These are phyloP conservation scores for Polia nebulosa DNA, from an alignment of 2,888 invertebrate species.

Conservation along the genomic window DNA sequence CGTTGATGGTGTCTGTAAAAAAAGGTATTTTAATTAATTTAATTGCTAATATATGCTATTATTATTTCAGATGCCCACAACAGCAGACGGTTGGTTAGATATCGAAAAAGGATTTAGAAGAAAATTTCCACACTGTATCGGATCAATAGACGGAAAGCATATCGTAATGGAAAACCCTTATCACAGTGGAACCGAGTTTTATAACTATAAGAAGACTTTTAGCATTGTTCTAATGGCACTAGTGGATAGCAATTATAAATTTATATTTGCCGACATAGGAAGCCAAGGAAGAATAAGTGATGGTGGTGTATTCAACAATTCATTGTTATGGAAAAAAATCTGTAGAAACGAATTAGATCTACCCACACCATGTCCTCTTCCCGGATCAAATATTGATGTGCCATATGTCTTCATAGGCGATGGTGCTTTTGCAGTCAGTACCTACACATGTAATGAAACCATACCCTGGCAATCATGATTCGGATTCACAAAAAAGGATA, in stretches of 20 bases:
- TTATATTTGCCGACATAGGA: conserved; percentile 66
- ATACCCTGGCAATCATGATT: conserved; percentile 46
- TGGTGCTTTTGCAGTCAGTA: no score
- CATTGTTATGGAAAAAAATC: no score
- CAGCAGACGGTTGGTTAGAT: conserved; percentile 34
- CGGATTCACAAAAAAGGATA: conserved; percentile 62
- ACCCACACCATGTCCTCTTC: no score
- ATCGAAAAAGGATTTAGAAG: conserved; percentile 50
- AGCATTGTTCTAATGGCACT: conserved; percentile 67
- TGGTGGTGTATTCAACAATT: conserved; percentile 16
- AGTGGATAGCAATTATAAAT: conserved; percentile 70
- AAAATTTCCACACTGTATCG: conserved; percentile 56
- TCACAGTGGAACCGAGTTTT: conserved; percentile 54
- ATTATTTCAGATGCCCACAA: conserved; percentile 41
- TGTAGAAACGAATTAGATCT: no score
- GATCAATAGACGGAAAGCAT: conserved; percentile 69
- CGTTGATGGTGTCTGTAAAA: conserved; percentile 56
- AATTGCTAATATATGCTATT: conserved; percentile 39
- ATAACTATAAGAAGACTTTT: conserved; percentile 65
- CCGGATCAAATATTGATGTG: no score
- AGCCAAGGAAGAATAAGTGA: conserved; percentile 48
- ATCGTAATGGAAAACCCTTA: conserved; percentile 61
- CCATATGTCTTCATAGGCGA: no score
- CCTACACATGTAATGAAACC: neutral
- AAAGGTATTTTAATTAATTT: conserved; percentile 52